These are phyloP conservation scores for Ectropis grisescens DNA, from an alignment of 1,140 invertebrate genomes.

Conservation along the genomic window DNA sequence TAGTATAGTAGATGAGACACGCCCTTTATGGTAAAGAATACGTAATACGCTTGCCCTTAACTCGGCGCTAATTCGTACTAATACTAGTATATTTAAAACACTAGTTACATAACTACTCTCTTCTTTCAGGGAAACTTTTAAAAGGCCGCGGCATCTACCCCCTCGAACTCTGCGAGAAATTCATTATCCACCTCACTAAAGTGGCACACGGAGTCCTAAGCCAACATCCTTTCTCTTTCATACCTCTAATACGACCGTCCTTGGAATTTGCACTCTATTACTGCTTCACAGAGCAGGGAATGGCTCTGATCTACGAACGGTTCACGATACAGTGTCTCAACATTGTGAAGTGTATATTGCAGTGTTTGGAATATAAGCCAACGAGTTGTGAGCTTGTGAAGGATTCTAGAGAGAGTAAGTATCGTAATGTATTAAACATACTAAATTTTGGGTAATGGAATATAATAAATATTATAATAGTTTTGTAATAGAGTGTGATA, in stretches of 20 bases:
- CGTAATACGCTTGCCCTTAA: too few species aligned
- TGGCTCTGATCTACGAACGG: constrained; percentile 82
- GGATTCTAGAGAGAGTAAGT: constrained; percentile 63
- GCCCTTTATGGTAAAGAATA: too few species aligned
- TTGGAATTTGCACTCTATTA: constrained; percentile 88
- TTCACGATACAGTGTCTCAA: constrained; percentile 93
- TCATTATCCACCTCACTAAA: constrained; percentile 85
- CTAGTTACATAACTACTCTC: too few species aligned
- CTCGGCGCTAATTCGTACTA: too few species aligned
- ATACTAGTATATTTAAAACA: too few species aligned
- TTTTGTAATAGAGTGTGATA: too few species aligned
- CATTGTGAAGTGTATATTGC: constrained; percentile 79
- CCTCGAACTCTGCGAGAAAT: constrained; percentile 82
- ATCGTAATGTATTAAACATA: too few species aligned
- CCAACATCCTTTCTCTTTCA: constrained; percentile 82
- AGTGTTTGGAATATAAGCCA: constrained; percentile 81
- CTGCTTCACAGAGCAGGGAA: constrained; percentile 85
- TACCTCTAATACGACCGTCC: constrained; percentile 82
- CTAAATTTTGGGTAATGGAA: too few species aligned
- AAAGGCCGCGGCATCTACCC: constrained; percentile 72
- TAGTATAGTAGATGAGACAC: too few species aligned
- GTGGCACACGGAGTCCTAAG: constrained; percentile 82
- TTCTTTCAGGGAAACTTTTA: constrained; percentile 75
- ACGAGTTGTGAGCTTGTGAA: constrained; percentile 62
- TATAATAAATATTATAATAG: too few species aligned